Conservation (phyloP, 2,888 invertebrate genomes). For the Sthenelais limicola region DNA sequence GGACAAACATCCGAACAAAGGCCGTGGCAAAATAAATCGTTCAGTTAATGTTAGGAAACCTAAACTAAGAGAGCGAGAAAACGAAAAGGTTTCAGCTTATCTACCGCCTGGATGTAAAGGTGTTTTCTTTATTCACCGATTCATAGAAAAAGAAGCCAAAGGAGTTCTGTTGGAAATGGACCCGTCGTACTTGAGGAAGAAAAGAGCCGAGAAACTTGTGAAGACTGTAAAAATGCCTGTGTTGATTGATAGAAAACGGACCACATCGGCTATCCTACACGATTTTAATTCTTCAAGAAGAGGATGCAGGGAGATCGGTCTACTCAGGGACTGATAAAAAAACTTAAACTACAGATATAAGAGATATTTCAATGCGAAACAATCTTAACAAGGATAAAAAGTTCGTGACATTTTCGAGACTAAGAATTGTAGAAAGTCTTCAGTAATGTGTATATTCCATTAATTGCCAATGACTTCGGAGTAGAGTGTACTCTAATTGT, state of each 20-base stretch:
- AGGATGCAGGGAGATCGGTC: too few species aligned
- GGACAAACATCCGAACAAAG: too few species aligned
- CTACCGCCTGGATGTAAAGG: slow-evolving; percentile 8
- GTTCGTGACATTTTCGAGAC: too few species aligned
- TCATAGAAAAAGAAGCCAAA: neutral
- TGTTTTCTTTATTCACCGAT: neutral
- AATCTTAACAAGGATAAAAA: too few species aligned
- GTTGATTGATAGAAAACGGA: neutral
- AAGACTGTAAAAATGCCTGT: neutral
- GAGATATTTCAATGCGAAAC: too few species aligned
- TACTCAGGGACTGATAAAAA: too few species aligned
- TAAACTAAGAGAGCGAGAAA: neutral
- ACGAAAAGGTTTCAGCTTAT: neutral
- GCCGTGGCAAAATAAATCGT: neutral
- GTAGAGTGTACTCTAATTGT: too few species aligned
- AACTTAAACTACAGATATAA: too few species aligned
- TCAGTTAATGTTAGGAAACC: slow-evolving; percentile 18
- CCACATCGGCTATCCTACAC: slow-evolving; percentile 2
- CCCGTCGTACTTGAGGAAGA: neutral
- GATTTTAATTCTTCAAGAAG: too few species aligned
- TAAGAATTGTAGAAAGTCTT: too few species aligned
- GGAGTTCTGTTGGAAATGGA: slow-evolving; percentile 1
- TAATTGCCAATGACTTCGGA: too few species aligned
- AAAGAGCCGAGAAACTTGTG: slow-evolving; percentile 1
- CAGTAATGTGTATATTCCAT: too few species aligned